Base-by-base conservation (phyloP, 2,888 invertebrate species). In the Rhamnusium bicolor region DNA sequence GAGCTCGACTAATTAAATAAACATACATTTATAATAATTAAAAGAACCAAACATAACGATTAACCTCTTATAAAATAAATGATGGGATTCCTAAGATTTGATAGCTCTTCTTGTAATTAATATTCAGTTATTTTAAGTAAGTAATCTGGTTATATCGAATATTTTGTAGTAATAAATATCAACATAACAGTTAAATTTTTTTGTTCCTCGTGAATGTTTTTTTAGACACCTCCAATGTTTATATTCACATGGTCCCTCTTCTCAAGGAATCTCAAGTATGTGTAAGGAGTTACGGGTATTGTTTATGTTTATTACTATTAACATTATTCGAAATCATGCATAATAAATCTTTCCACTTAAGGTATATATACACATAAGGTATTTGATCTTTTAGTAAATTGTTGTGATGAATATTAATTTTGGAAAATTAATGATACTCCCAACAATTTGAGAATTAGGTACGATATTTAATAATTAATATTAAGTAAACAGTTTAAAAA, bases 281-380 rank as follows among this genome's bases (percentile, higher is more conserved):
- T 61, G 63, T 56, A 63, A 67, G 63, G 67, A 75, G 68, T 53
- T 72, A 67, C 71, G 61, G 24, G 61, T 73, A 75, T 70, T 72
- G 75, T 72, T 72, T 70, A 75, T 72, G 63, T 56, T 67, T 70
- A 70, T 63, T 63, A 67, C 75, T n/a, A 74, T 74, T 74, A 74
- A 74, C 66, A 69, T 68, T 66, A 63, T 69, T 69, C 14, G 32
- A 46, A 40, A 12, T 40, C 40, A 3, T 40, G 40, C 4, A 40
- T 40, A 40, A 40, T 40, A 40, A 40, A 40, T 40, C 4, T 40
- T 40, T 40, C 40, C 12, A 40, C 40, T 40, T 40, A 40, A 12
- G n/a, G n/a, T n/a, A n/a, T n/a, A n/a, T n/a, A n/a, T n/a, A n/a
- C n/a, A n/a, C n/a, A n/a, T n/a, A n/a, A 40, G 40, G 40, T n/a